Percentiles rank a stretch among this genome's conserved stretches.
Evolutionary conservation across 2,797 vertebrate genomes (phyloP).

Genomic region (Eulemur mongoz): DNA sequence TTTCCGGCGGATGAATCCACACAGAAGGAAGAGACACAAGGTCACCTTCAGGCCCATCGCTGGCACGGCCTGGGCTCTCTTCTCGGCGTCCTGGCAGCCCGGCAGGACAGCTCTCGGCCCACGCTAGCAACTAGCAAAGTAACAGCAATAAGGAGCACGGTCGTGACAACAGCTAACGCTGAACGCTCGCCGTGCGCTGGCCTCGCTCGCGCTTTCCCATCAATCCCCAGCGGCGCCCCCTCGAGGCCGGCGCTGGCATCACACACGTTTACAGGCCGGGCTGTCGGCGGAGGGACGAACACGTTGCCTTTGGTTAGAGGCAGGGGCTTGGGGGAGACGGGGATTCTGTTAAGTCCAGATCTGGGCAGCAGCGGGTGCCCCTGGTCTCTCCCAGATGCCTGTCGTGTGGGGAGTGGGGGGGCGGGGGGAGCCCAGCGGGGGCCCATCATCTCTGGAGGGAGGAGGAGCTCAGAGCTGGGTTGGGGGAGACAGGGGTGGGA

Average conservation of each 20-base stretch:
- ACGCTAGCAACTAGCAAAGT: not conserved
- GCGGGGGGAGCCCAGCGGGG: not conserved
- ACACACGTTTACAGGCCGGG: not conserved
- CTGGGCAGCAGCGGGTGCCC: not conserved
- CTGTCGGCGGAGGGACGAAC: accelerated
- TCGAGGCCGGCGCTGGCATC: not conserved
- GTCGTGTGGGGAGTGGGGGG: too few relatives aligned
- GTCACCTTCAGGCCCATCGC: not conserved
- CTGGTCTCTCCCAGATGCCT: not conserved
- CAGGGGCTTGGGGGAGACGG: not conserved
- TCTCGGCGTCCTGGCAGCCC: not conserved
- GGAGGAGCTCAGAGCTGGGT: not conserved
- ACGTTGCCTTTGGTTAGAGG: not conserved
- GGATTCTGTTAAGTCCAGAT: not conserved
- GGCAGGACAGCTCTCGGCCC: too few relatives aligned
- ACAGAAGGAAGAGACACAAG: not conserved
- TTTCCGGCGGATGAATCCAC: not conserved
- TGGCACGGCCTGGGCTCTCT: not conserved
- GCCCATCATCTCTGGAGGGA: not conserved
- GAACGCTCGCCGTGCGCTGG: accelerated
- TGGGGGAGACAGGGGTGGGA: not conserved
- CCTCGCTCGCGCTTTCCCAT: accelerated
- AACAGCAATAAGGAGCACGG: accelerated
- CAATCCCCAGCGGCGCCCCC: not conserved
- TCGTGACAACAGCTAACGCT: accelerated